Evolutionary conservation across 2,113 vertebrate genomes (phyloP).

Genomic region (Ciconia boyciana): DNA sequence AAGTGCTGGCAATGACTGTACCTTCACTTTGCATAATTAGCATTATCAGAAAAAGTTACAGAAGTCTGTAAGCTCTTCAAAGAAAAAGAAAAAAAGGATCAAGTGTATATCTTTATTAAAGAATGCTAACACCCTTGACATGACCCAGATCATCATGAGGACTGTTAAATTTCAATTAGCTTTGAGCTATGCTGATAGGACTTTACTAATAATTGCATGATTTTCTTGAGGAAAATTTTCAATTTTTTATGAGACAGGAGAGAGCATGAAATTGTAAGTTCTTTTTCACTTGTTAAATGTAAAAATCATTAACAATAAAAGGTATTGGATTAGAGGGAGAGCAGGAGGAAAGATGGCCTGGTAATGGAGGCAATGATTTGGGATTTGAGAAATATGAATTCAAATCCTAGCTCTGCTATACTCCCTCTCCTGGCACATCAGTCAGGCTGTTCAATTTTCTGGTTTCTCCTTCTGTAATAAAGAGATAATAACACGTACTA

Average conservation of each 20-base stretch:
- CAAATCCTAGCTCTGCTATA: neutral
- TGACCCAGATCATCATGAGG: neutral
- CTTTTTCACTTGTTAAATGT: neutral
- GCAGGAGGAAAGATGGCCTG: neutral
- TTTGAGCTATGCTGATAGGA: neutral
- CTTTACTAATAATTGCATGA: neutral
- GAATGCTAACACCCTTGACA: neutral
- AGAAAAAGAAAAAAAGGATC: neutral
- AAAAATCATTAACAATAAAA: slow-evolving; percentile 22
- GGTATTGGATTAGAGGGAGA: neutral
- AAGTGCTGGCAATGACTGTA: neutral
- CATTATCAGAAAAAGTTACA: neutral
- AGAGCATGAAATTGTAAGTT: neutral
- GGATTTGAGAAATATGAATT: slow-evolving; percentile 4
- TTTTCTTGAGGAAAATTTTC: slow-evolving; percentile 29
- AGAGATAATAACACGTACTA: slow-evolving; percentile 34
- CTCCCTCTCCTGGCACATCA: neutral
- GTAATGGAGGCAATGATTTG: neutral
- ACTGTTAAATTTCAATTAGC: slow-evolving; percentile 41
- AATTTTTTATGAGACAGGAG: neutral
- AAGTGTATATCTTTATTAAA: neutral
- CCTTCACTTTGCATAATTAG: neutral
- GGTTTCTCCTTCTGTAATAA: slow-evolving; percentile 37
- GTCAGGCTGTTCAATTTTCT: slow-evolving; percentile 30
- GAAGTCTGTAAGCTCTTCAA: neutral